Evolutionary conservation across 2,113 vertebrate species (phyloP).

Genomic region (Podarcis muralis): DNA sequence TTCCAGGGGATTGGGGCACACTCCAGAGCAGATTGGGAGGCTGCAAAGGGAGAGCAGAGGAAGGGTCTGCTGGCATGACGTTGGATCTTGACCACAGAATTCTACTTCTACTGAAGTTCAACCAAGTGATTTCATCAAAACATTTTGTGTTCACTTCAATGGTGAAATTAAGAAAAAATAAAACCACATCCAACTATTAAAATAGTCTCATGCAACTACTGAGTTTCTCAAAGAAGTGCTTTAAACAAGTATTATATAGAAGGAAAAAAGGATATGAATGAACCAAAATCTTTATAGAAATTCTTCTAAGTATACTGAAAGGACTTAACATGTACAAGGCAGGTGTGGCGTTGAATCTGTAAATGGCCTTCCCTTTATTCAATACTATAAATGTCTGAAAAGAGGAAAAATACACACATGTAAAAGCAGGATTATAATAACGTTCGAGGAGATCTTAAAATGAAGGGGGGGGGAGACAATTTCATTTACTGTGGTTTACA

Average conservation of each 20-base stretch:
- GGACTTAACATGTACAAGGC: conserved; percentile 94
- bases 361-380: conserved; percentile 92
- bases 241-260: conserved; percentile 29
- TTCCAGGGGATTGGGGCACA: background rate
- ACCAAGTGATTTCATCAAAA: conserved; percentile 13
- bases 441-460: background rate
- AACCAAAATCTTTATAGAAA: conserved; percentile 94
- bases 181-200: background rate
- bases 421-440: background rate
- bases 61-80: background rate
- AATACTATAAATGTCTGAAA: conserved; percentile 96
- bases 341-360: conserved; percentile 92
- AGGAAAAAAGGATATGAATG: conserved; percentile 96
- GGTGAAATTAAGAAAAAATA: conserved; percentile 20
- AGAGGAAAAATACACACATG: conserved; percentile 27
- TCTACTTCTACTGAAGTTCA: conserved; percentile 8
- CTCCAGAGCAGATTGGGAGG: background rate
- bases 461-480: too few relatives aligned
- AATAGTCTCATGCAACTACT: background rate
- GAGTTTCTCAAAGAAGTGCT: background rate
- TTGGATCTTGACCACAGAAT: background rate
- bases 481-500: background rate
- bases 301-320: conserved; percentile 90
- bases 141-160: conserved; percentile 6
- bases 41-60: background rate